Conservation (phyloP, 2,888 invertebrate genomes). For the Gnatocerus cornutus region DNA sequence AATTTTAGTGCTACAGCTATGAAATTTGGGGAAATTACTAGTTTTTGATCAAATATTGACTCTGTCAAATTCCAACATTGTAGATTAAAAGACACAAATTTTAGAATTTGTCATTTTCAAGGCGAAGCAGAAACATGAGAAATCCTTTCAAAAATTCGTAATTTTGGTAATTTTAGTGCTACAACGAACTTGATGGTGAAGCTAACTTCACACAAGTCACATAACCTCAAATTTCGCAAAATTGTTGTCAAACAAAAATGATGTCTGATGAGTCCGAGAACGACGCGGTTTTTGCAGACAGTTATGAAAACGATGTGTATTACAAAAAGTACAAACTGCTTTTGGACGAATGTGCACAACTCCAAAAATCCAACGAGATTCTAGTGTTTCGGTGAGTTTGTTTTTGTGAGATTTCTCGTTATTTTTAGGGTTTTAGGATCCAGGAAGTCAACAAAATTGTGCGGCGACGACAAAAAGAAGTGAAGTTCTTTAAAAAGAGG, state of each 20-base stretch:
- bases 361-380: constrained; percentile 86
- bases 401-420: constrained; percentile 3
- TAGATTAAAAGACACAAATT: no score
- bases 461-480: constrained; percentile 79
- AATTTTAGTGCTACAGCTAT: no score
- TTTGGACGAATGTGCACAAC: constrained; percentile 82
- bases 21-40: no score
- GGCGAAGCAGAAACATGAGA: no score
- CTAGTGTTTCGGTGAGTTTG: constrained; percentile 76
- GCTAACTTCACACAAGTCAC: no score
- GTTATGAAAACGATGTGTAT: constrained; percentile 79
- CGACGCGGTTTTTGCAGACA: constrained; percentile 71
- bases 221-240: constrained; percentile 31
- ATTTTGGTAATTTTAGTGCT: no score
- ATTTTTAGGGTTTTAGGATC: constrained; percentile 72
- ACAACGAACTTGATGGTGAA: no score
- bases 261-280: constrained; percentile 78
- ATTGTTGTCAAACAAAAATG: constrained; percentile 60
- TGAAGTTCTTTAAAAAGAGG: constrained; percentile 79
- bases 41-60: no score
- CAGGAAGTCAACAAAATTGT: constrained; percentile 82
- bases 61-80: no score
- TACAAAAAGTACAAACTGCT: constrained; percentile 83
- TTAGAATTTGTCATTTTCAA: no score
- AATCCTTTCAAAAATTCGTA: no score